Conservation (phyloP, 2,113 vertebrate species). For the Chunga burmeisteri region DNA sequence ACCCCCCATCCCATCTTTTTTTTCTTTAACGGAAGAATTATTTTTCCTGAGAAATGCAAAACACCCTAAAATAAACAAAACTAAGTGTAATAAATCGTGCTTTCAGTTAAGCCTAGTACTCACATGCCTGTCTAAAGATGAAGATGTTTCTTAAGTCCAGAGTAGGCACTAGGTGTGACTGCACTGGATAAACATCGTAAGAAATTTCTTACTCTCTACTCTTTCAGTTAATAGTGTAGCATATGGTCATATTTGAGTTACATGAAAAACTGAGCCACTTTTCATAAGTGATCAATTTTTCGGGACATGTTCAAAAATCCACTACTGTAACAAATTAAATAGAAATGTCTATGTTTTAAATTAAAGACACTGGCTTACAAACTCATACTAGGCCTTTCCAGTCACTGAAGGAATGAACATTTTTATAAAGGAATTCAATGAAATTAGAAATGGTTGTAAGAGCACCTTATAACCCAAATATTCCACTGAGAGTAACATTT, state of each 20-base stretch:
- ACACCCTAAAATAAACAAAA: not conserved
- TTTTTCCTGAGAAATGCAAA: not conserved
- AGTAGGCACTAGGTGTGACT: not conserved
- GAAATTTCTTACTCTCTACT: not conserved
- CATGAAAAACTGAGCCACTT: not conserved
- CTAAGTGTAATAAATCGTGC: not conserved
- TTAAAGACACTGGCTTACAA: not conserved
- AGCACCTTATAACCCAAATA: constrained; percentile 18
- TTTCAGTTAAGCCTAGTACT: not conserved
- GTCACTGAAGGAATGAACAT: not conserved
- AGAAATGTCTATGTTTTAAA: not conserved
- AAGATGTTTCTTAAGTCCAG: not conserved
- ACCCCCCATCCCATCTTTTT: accelerated
- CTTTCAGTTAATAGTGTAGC: not conserved
- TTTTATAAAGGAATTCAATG: not conserved
- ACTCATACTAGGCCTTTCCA: not conserved
- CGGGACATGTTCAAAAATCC: not conserved
- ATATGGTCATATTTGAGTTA: not conserved
- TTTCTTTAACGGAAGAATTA: not conserved
- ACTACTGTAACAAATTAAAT: not conserved
- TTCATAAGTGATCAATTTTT: not conserved
- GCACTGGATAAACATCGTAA: not conserved
- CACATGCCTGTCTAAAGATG: not conserved
- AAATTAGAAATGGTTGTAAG: constrained; percentile 18
- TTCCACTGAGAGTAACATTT: not conserved